Percentiles rank a stretch among this genome's conserved stretches.
These are phyloP conservation scores for Zootoca vivipara DNA, from an alignment of 2,113 vertebrate species.

Conservation along the genomic window DNA sequence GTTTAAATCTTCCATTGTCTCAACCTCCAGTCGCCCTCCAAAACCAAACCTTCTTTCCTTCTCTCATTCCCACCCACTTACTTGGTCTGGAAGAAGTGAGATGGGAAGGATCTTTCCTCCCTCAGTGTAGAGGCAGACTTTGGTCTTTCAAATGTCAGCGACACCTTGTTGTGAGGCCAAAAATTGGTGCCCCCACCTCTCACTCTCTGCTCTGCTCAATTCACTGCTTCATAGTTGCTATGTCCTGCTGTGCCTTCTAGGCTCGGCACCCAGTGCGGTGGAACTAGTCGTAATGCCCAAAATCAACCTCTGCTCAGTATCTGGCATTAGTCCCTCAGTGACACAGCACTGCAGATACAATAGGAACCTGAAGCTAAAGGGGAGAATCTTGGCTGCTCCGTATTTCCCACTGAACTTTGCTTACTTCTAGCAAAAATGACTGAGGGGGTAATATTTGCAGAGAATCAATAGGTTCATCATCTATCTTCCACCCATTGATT, in stretches of 20 bases:
- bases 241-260: too few species aligned
- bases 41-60: not conserved
- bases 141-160: too few species aligned
- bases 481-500: not conserved
- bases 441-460: not conserved
- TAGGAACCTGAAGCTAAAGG: not conserved
- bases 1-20: not conserved
- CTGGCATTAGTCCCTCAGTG: not conserved
- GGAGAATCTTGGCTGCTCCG: not conserved
- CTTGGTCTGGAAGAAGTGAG: not conserved
- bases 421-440: not conserved
- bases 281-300: not conserved
- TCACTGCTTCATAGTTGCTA: too few species aligned
- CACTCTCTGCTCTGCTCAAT: too few species aligned
- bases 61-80: not conserved
- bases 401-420: not conserved
- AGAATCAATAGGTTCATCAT: not conserved
- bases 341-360: not conserved
- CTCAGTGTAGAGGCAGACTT: not conserved
- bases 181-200: too few species aligned
- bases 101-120: not conserved
- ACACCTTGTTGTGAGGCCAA: too few species aligned
- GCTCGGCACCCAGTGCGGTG: too few species aligned
- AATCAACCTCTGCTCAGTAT: not conserved
- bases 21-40: not conserved